Percentiles rank a stretch among this genome's conserved stretches.
Evolutionary conservation across 1,140 invertebrate species (phyloP).

Genomic region (Galleria mellonella): DNA sequence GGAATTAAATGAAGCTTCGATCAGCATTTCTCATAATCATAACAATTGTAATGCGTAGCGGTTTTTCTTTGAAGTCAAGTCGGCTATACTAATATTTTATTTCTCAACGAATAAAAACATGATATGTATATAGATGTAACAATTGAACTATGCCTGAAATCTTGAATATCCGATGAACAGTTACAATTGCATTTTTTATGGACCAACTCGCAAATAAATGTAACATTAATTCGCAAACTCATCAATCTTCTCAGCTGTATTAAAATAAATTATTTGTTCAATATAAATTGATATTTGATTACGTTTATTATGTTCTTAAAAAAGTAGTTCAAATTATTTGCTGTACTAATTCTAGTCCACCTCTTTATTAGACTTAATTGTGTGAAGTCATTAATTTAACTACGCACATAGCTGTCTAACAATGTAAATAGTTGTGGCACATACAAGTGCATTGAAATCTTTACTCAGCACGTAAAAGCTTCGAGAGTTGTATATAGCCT

Average conservation of each 20-base stretch:
- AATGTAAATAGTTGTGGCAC: constrained; percentile 6
- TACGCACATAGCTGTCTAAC: constrained; percentile 7
- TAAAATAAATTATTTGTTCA: constrained; percentile 1
- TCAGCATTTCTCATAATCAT: no score
- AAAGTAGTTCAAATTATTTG: not conserved
- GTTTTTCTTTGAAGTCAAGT: no score
- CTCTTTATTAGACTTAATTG: not conserved
- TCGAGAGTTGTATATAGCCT: not conserved
- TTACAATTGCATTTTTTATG: constrained; percentile 15
- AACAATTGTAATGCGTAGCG: no score
- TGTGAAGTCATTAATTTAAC: not conserved
- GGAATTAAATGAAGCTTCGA: no score
- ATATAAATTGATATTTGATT: constrained; percentile 43
- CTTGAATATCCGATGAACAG: not conserved
- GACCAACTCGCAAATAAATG: constrained; percentile 20
- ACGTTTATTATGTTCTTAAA: constrained; percentile 3
- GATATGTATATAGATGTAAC: no score
- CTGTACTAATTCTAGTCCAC: no score
- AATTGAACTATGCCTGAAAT: not conserved
- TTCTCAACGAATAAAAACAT: no score
- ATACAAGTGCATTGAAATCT: constrained; percentile 8
- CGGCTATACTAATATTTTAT: no score
- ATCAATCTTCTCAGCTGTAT: constrained; percentile 37
- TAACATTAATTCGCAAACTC: constrained; percentile 39
- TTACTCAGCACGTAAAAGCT: constrained; percentile 7